These are phyloP conservation scores for Thomomys bottae DNA, from an alignment of 2,113 vertebrate genomes.

Conservation along the genomic window DNA sequence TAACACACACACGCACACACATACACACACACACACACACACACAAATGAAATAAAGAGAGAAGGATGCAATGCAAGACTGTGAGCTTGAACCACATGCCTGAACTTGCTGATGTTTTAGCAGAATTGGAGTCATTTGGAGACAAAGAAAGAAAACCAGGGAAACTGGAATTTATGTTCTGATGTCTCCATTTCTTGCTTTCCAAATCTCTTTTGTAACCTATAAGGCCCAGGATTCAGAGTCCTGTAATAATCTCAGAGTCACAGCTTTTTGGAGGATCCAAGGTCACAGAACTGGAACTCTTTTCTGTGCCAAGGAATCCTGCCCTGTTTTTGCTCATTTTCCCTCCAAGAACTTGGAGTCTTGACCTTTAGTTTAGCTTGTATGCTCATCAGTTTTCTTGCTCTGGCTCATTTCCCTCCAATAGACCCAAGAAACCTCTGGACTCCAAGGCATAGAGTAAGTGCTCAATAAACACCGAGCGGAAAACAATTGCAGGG, in stretches of 20 bases:
- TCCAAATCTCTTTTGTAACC: neutral
- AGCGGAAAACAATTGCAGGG: neutral
- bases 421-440: neutral
- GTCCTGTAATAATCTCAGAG: neutral
- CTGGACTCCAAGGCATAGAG: neutral
- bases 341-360: neutral
- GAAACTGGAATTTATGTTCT: neutral
- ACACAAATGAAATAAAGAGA: neutral
- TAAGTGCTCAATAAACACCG: neutral
- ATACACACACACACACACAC: neutral
- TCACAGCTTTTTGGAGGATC: neutral
- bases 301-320: neutral
- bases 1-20: neutral
- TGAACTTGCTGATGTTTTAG: fast-evolving
- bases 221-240: neutral
- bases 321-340: neutral
- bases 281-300: neutral
- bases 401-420: neutral
- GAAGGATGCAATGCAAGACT: neutral
- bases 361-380: neutral
- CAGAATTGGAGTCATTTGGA: neutral
- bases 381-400: neutral
- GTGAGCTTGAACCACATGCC: neutral
- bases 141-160: neutral
- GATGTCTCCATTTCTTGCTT: neutral